Percentiles rank a stretch among this genome's conserved stretches.
Evolutionary conservation across 2,113 vertebrate species (phyloP).

Genomic region (Delphinus delphis): DNA sequence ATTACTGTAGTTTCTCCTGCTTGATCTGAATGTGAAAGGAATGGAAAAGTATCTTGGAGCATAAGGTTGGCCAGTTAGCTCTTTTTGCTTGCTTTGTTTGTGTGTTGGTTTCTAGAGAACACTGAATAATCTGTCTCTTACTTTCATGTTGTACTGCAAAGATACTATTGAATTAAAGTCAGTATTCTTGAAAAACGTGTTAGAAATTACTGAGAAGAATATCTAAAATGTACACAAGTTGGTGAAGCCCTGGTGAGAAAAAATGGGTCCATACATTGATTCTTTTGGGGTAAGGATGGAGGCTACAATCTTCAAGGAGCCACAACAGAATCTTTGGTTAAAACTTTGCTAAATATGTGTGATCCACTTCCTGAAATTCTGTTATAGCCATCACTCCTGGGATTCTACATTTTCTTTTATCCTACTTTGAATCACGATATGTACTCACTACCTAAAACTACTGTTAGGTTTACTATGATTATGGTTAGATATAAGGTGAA

Average conservation of each 20-base stretch:
- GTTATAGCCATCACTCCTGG: neutral
- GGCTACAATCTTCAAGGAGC: neutral
- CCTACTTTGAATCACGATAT: neutral
- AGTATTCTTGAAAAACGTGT: neutral
- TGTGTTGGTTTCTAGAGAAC: neutral
- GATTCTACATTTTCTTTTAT: neutral
- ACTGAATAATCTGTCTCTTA: conserved; percentile 14
- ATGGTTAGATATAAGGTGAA: neutral
- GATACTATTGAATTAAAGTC: conserved; percentile 40
- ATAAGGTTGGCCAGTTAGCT: neutral
- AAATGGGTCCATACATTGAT: neutral
- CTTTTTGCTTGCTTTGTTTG: conserved; percentile 42
- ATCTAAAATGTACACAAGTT: neutral
- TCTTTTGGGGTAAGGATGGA: neutral
- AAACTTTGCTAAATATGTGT: neutral
- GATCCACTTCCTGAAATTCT: neutral
- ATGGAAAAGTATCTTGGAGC: conserved; percentile 39
- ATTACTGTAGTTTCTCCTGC: conserved; percentile 55
- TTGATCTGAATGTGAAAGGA: conserved; percentile 50
- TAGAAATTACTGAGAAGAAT: neutral
- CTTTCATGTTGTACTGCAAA: neutral
- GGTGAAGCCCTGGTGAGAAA: neutral
- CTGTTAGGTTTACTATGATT: neutral
- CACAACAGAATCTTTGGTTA: neutral
- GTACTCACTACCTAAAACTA: neutral